A percentile compares a stretch with the other conserved stretches of the same genome.
These are phyloP conservation scores for Heliconius ethilla DNA, from an alignment of 2,888 invertebrate species.

Conservation along the genomic window DNA sequence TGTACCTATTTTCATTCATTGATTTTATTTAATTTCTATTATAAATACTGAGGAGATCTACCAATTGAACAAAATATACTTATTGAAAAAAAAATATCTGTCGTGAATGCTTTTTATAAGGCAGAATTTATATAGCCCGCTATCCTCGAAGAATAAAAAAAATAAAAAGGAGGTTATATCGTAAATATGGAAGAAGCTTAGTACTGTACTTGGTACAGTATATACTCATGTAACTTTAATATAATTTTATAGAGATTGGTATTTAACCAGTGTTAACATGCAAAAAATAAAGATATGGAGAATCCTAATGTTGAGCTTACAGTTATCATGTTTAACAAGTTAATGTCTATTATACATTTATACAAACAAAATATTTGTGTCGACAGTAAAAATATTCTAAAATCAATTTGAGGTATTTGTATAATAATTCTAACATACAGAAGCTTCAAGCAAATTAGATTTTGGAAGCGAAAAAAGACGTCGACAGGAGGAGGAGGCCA, in stretches of 20 bases:
- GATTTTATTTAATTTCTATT: no score
- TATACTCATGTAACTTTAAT: no score
- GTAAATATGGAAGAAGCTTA: background rate
- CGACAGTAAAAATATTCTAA: slow-evolving; percentile 1
- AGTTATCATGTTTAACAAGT: background rate
- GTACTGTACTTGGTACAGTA: background rate
- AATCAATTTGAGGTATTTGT: background rate
- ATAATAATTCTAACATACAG: slow-evolving; percentile 27
- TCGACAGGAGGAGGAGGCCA: slow-evolving; percentile 51
- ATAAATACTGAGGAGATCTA: background rate
- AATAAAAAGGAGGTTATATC: background rate
- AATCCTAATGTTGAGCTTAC: background rate
- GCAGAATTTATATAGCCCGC: background rate
- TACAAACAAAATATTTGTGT: background rate
- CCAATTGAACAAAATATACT: background rate
- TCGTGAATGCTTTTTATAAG: background rate
- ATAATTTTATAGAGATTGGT: background rate
- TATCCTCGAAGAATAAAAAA: background rate
- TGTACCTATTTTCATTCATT: no score
- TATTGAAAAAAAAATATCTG: background rate
- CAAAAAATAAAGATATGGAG: background rate
- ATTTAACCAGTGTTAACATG: background rate
- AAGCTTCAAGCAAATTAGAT: slow-evolving; percentile 55
- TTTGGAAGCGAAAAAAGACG: slow-evolving; percentile 60
- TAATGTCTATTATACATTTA: background rate